phyloP scores from a whole-genome alignment of 1,140 invertebrate species.

The Hycleus cichorii region DNA sequence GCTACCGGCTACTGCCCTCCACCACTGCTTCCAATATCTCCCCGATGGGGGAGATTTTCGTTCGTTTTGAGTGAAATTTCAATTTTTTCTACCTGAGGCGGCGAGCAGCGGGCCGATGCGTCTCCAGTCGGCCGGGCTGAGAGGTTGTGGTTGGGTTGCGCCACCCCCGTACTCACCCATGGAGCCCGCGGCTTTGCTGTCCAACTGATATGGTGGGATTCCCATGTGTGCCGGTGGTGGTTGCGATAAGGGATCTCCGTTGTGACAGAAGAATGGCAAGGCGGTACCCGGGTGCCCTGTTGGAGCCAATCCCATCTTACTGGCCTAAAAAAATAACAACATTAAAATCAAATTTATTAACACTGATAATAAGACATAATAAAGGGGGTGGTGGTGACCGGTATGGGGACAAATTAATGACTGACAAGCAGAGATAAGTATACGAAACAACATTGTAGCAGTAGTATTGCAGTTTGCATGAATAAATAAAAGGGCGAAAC shows the following conservation, averaged over 20 bases:
- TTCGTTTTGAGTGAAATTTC: not conserved
- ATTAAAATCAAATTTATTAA: not conserved
- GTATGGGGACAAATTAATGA: constrained; percentile 8
- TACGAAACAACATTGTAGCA: not conserved
- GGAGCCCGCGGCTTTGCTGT: constrained; percentile 55
- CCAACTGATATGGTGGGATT: constrained; percentile 86
- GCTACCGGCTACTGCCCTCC: constrained; percentile 28
- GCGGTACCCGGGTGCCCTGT: constrained; percentile 58
- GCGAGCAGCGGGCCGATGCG: constrained; percentile 47
- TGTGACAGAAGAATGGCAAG: constrained; percentile 85
- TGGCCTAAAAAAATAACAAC: constrained; percentile 62
- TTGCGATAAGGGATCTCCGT: constrained; percentile 74
- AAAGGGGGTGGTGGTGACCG: too few relatives aligned
- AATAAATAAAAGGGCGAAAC: constrained; percentile 32
- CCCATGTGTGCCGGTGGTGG: constrained; percentile 96
- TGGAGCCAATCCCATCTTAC: constrained; percentile 76
- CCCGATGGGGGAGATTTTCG: too few relatives aligned
- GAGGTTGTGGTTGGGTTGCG: constrained; percentile 34
- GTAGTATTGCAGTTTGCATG: constrained; percentile 19
- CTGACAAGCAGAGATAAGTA: constrained; percentile 4
- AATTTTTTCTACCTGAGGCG: constrained; percentile 45
- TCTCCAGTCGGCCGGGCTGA: constrained; percentile 47
- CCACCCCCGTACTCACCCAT: constrained; percentile 56
- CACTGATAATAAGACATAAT: too few relatives aligned
- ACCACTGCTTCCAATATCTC: constrained; percentile 18